phyloP scores from a whole-genome alignment of 2,888 invertebrate species.

The Anagyrus pseudococci region DNA sequence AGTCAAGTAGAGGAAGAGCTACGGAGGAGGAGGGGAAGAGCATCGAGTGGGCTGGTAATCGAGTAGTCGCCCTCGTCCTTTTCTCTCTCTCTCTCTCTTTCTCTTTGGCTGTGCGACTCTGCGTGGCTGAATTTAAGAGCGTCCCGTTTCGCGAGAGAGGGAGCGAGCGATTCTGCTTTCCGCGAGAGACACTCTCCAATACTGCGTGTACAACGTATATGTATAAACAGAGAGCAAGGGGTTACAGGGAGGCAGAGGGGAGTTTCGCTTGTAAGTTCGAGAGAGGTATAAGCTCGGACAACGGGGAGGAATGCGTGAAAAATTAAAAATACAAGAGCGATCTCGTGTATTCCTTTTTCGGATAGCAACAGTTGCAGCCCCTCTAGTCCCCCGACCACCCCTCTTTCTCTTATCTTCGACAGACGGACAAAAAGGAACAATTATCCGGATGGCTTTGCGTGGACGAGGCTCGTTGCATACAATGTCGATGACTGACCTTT shows the following conservation, averaged over 20 bases:
- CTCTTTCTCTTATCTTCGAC: neutral
- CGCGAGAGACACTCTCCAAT: neutral
- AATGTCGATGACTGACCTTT: too few relatives aligned
- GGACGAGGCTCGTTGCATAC: too few relatives aligned
- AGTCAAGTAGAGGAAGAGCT: too few relatives aligned
- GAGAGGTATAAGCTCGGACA: slow-evolving; percentile 15
- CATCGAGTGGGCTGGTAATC: slow-evolving; percentile 45
- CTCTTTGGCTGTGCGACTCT: neutral
- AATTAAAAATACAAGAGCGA: slow-evolving; percentile 32
- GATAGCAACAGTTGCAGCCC: too few relatives aligned
- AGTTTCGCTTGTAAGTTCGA: slow-evolving; percentile 3
- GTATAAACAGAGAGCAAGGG: too few relatives aligned
- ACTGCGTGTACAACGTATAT: neutral
- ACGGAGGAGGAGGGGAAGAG: slow-evolving; percentile 5
- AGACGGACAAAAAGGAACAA: slow-evolving; percentile 13
- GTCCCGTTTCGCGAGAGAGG: slow-evolving; percentile 31
- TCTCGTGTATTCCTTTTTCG: slow-evolving; percentile 28
- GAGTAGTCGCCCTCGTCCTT: slow-evolving; percentile 40
- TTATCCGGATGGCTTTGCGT: too few relatives aligned
- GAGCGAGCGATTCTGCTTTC: slow-evolving; percentile 32
- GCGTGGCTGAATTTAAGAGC: slow-evolving; percentile 41
- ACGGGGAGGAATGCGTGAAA: slow-evolving; percentile 28
- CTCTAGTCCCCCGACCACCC: slow-evolving; percentile 4
- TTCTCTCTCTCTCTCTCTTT: slow-evolving; percentile 15
- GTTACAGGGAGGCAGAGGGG: neutral